Percentiles rank a stretch among this genome's conserved stretches.
Conservation (phyloP, 30 jellyfish, hydroid and myxozoan species). For the Sanderia malayensis region DNA sequence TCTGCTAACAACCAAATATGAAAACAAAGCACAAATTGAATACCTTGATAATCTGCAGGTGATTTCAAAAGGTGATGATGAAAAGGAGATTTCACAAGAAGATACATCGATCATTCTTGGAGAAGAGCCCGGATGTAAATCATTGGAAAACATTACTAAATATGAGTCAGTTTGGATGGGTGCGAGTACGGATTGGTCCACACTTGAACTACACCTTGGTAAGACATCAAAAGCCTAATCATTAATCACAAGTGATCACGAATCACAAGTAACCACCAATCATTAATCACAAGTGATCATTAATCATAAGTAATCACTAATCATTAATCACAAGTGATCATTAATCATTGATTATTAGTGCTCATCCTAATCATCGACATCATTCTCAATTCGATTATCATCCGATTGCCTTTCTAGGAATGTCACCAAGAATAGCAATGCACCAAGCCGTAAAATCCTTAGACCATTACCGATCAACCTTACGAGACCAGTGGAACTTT, state of each 20-base stretch:
- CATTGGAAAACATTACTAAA: constrained; percentile 90
- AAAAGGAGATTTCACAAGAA: constrained; percentile 62
- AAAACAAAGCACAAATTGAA: too few relatives aligned
- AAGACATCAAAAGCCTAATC: constrained; percentile 13
- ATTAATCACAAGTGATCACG: too few relatives aligned
- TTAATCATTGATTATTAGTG: too few relatives aligned
- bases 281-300: too few relatives aligned
- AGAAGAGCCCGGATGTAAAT: constrained; percentile 95
- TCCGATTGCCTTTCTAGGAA: constrained; percentile 46
- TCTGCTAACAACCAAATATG: too few relatives aligned
- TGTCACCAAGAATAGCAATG: constrained; percentile 79
- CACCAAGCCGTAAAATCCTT: constrained; percentile 93
- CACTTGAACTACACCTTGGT: constrained; percentile 89
- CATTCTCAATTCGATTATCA: too few relatives aligned
- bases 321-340: too few relatives aligned
- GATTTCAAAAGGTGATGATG: constrained; percentile 67
- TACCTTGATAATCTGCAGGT: too few relatives aligned
- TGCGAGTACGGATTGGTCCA: constrained; percentile 97
- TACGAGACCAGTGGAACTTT: constrained; percentile 95
- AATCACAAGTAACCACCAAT: too few relatives aligned
- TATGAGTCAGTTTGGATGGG: constrained; percentile 96
- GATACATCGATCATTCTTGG: constrained; percentile 93
- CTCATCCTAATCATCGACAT: too few relatives aligned
- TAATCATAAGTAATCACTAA: too few relatives aligned
- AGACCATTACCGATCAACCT: constrained; percentile 92